These are phyloP conservation scores for Hydrotaea cyrtoneurina DNA, from an alignment of 2,888 invertebrate species.

Conservation along the genomic window DNA sequence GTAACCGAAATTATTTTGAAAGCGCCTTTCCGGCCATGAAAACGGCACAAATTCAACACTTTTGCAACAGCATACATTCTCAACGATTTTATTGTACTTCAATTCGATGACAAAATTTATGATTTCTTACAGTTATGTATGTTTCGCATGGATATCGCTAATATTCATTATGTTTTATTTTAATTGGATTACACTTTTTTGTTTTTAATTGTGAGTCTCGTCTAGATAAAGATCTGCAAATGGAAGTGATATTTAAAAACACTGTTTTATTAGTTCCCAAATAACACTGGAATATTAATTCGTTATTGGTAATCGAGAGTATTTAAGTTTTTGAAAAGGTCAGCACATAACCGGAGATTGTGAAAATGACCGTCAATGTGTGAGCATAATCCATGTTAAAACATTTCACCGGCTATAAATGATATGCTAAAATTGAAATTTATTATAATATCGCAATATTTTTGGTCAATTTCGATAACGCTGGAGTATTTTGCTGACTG, in stretches of 20 bases:
- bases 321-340: too few relatives aligned
- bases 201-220: background rate
- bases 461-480: too few relatives aligned
- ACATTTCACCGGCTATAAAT: too few relatives aligned
- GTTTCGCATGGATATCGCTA: background rate
- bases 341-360: too few relatives aligned
- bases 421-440: too few relatives aligned
- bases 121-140: background rate
- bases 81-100: slow-evolving; percentile 25
- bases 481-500: too few relatives aligned
- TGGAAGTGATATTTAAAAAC: background rate
- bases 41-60: slow-evolving; percentile 48
- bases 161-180: background rate
- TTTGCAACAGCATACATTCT: slow-evolving; percentile 40
- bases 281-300: background rate
- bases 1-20: slow-evolving; percentile 59
- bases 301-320: too few relatives aligned
- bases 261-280: background rate
- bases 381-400: too few relatives aligned
- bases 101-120: background rate
- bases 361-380: too few relatives aligned
- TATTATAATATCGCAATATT: too few relatives aligned
- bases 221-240: background rate
- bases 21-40: slow-evolving; percentile 60
- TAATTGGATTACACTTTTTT: background rate